Evolutionary conservation across 2,797 vertebrate genomes (phyloP), one percentile per base, ranked within the genome.

Genomic region (Clarias fuscus): DNA sequence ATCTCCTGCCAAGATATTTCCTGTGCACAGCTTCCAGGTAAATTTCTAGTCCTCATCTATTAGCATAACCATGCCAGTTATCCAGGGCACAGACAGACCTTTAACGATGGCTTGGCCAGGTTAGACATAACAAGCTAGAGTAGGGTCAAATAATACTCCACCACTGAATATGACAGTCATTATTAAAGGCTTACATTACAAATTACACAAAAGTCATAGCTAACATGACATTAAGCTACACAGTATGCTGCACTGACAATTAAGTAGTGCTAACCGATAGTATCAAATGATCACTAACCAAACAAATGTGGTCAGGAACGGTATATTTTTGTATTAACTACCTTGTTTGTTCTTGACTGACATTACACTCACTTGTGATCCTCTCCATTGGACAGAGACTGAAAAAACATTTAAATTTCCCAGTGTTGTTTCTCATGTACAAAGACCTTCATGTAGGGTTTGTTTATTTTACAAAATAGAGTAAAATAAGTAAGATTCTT

Each of bases 1-100:
- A 90, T 94, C 83, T 87, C 86, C 89, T 5, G 78, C 68, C 75
- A 92, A 92, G 84, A 89, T 93, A 20, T 79, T 91, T 81, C 93
- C 95, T 5, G 91, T 96, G 11, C 92, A 94, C 85, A 93, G 94
- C 82, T 96, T 96, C 88, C 95, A 96, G 95, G 96, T 95, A 89
- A 89, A 84, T 70, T 4, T 33, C 37, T 5, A 14, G 7, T 73
- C 5, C 3, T 22, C 17, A 7, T 84, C 8, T 0, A 22, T 76
- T 40, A 59, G 7, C 43, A 62, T 62, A 62, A 13, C 10, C 2
- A 0, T 24, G 13, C 30, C 37, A 20, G 30, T 22, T 62, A 14
- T 14, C 33, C 58, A 61, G 2, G 53, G 27, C 75, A 10, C 13
- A 10, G n/a, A 3, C n/a, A 79, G 59, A 64, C 2, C 20, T 17